Conservation (phyloP, 2,888 invertebrate species). For the Lochmaea crataegi region DNA sequence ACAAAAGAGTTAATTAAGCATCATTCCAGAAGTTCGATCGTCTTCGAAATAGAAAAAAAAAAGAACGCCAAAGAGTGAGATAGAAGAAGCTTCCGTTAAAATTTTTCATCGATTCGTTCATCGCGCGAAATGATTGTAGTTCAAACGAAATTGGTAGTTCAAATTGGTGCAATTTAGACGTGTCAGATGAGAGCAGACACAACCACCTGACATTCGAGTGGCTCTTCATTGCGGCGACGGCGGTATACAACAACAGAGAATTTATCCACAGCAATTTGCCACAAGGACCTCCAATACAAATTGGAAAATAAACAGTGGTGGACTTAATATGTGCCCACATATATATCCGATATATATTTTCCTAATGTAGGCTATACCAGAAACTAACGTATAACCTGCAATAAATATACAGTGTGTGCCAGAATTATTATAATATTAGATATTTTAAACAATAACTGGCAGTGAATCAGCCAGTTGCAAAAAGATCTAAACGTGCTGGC, state of each 20-base stretch:
- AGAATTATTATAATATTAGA: too few relatives aligned
- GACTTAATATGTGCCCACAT: background rate
- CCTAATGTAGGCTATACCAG: background rate
- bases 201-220: conserved; percentile 66
- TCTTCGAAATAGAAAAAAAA: conserved; percentile 35
- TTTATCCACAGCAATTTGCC: conserved; percentile 64
- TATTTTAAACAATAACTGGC: too few relatives aligned
- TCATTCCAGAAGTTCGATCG: conserved; percentile 38
- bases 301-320: conserved; percentile 56
- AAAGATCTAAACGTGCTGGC: too few relatives aligned
- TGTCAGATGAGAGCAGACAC: conserved; percentile 63
- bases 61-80: conserved; percentile 6
- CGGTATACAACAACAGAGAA: conserved; percentile 56
- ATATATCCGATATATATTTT: background rate
- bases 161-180: conserved; percentile 65
- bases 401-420: too few relatives aligned
- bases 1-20: conserved; percentile 41
- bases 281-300: conserved; percentile 62
- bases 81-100: conserved; percentile 30
- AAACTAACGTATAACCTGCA: background rate
- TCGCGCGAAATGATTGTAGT: conserved; percentile 57
- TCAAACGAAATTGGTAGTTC: conserved; percentile 43
- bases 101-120: conserved; percentile 53
- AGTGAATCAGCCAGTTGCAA: too few relatives aligned
- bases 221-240: conserved; percentile 60